Conservation (phyloP, 2,888 invertebrate species). For the Scaptodrosophila latifasciaeformis region DNA sequence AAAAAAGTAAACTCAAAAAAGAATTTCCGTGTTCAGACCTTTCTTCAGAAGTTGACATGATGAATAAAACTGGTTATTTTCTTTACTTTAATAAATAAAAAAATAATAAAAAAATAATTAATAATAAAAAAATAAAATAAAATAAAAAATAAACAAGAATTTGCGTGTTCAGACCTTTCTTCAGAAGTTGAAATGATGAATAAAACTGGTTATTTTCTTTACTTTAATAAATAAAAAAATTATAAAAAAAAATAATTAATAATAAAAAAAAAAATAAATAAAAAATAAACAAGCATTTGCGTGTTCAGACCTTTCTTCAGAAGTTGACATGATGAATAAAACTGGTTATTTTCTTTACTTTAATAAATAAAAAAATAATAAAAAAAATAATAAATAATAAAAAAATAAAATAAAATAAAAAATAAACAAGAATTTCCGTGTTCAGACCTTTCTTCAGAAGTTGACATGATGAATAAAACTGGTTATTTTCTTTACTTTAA, state of each 20-base stretch:
- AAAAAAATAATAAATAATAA: too few relatives aligned
- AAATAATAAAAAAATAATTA: too few relatives aligned
- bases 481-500: too few relatives aligned
- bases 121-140: too few relatives aligned
- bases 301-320: conserved; percentile 49
- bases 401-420: too few relatives aligned
- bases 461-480: too few relatives aligned
- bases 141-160: conserved; percentile 40
- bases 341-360: neutral
- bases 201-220: neutral
- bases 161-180: neutral
- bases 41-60: conserved; percentile 34
- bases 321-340: conserved; percentile 10
- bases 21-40: conserved; percentile 37
- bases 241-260: too few relatives aligned
- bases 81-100: too few relatives aligned
- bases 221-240: too few relatives aligned
- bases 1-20: neutral
- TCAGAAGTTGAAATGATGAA: conserved; percentile 20
- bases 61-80: neutral
- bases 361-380: too few relatives aligned
- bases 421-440: conserved; percentile 40
- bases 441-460: too few relatives aligned
- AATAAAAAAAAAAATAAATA: too few relatives aligned
- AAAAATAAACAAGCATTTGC: conserved; percentile 1